A percentile compares a stretch with the other conserved stretches of the same genome.
These are phyloP conservation scores for Sylvietta virens DNA, from an alignment of 2,113 vertebrate genomes.

Conservation along the genomic window DNA sequence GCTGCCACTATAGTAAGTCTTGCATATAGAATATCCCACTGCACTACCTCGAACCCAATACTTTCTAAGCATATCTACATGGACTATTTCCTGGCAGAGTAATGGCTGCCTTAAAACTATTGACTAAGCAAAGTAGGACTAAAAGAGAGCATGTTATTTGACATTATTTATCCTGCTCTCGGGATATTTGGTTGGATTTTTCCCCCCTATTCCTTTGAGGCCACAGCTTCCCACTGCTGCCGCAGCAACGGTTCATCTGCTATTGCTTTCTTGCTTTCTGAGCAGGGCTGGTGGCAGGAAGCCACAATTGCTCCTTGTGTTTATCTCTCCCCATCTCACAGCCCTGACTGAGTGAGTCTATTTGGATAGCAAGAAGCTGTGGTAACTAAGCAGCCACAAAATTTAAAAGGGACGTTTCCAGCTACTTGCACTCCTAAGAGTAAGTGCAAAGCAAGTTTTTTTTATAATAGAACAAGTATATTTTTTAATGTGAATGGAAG, in stretches of 20 bases:
- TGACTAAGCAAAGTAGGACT: not conserved
- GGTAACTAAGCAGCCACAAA: slow-evolving; percentile 36
- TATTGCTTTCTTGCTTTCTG: slow-evolving; percentile 12
- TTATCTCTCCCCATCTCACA: slow-evolving; percentile 42
- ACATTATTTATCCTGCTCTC: not conserved
- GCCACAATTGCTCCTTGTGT: slow-evolving; percentile 51
- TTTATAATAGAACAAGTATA: not conserved
- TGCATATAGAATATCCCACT: not conserved
- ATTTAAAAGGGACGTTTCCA: slow-evolving; percentile 11
- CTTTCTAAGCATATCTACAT: not conserved
- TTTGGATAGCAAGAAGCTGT: slow-evolving; percentile 36
- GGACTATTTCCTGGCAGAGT: not conserved
- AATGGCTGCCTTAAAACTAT: not conserved
- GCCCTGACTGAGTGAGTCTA: slow-evolving; percentile 12
- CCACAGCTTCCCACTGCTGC: not conserved
- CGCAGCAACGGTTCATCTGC: slow-evolving; percentile 21
- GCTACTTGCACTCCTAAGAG: not conserved
- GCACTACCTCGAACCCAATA: not conserved
- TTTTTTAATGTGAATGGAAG: not conserved
- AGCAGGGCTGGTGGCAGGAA: slow-evolving; percentile 56
- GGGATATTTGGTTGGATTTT: not conserved
- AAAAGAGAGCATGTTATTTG: not conserved
- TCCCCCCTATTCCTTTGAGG: not conserved
- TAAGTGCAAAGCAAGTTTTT: not conserved
- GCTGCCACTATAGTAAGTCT: not conserved